A percentile compares a stretch with the other conserved stretches of the same genome.
These are phyloP conservation scores for Malurus elegans DNA, from an alignment of 2,113 vertebrate species.

Conservation along the genomic window DNA sequence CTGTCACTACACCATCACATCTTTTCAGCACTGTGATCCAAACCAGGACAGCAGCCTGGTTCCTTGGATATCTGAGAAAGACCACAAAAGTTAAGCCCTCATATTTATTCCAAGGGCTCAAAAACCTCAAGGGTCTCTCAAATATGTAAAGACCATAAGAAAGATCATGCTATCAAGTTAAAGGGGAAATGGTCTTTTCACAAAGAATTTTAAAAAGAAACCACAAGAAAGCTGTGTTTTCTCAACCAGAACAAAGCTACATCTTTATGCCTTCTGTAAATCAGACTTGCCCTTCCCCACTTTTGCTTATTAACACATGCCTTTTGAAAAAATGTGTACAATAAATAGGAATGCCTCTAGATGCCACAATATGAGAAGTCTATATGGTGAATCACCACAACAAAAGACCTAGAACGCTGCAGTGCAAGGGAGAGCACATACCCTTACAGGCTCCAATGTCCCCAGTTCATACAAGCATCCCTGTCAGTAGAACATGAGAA, in stretches of 20 bases:
- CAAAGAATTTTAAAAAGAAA: not conserved
- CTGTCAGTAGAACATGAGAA: not conserved
- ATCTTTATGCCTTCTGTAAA: not conserved
- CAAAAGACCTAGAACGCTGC: not conserved
- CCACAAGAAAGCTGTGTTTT: not conserved
- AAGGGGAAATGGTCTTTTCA: not conserved
- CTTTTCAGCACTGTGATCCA: not conserved
- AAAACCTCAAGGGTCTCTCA: not conserved
- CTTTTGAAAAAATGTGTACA: not conserved
- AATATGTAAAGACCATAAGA: not conserved
- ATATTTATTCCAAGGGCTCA: not conserved
- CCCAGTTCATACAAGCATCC: not conserved
- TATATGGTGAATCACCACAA: not conserved
- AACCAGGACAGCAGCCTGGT: not conserved
- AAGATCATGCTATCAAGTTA: not conserved
- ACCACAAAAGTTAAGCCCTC: not conserved
- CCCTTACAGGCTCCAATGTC: accelerated
- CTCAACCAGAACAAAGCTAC: not conserved
- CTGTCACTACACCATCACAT: not conserved
- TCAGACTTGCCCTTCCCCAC: not conserved
- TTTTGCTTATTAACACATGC: not conserved
- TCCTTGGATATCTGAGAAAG: not conserved
- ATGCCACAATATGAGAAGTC: not conserved
- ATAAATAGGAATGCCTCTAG: not conserved
- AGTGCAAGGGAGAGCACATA: not conserved